Base-by-base conservation (phyloP, 2,888 invertebrate species). In the Kryphioiulus occultus region DNA sequence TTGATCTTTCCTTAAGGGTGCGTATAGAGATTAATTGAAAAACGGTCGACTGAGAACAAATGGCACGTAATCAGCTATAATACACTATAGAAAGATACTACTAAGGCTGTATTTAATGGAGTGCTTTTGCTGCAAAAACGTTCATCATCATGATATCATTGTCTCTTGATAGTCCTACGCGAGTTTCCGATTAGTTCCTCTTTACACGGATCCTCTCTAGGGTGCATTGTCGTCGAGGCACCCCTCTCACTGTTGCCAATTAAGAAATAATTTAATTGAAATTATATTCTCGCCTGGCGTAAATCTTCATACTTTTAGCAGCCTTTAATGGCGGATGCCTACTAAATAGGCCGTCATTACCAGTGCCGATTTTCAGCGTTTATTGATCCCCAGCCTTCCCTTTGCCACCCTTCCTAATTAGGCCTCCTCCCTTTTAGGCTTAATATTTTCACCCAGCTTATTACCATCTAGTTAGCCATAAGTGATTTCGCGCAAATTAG, bases 401-500 rank as follows among this genome's bases (percentile, higher is more conserved):
- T 78, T 78, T 30, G 30, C 78, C 78, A 78, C 78, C 78, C 78
- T 78, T 32, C 78, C 78, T 78, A 78, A 78, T 78, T 78, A 78
- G 78, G 78, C 30, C 26, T 26, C 26, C 68, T 68, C 26, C 68
- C 68, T 68, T 68, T 68, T 68, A 68, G 68, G 68, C 68, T 68
- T 78, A 30, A 78, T 78, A 78, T 78, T 78, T 78, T 78, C 30
- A 32, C 30, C 78, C 78, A 78, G 26, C 78, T 78, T 78, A 78
- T 78, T 78, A 15, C 78, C 78, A 78, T 78, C 78, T 78, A 78
- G 78, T 78, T 78, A 78, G 78, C 78, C 30, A 26, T 78, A 30
- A 78, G 78, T 78, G 78, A 78, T 78, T 78, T 78, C 30, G 78
- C 78, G 30, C 78, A 78, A 78, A 78, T 78, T 78, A 78, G 78